Percentiles rank a stretch among this genome's conserved stretches.
These are phyloP conservation scores for Sebastes schlegelii DNA, from an alignment of 2,113 vertebrate species.

Conservation along the genomic window DNA sequence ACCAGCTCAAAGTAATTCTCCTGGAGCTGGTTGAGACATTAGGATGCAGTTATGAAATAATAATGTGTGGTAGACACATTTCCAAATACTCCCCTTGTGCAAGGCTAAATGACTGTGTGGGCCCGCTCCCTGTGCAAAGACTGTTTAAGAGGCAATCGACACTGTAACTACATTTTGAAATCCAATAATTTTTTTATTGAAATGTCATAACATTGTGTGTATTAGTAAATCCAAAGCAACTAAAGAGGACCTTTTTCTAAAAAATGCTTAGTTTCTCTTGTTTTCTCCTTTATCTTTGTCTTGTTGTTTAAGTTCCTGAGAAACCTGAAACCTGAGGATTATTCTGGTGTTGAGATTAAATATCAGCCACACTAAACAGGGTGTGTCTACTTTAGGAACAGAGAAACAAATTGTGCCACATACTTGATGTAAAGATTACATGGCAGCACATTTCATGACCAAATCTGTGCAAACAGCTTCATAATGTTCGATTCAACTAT, in stretches of 20 bases:
- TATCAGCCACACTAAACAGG: constrained; percentile 52
- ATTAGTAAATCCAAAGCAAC: background rate
- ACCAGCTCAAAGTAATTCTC: constrained; percentile 19
- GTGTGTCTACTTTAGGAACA: constrained; percentile 39
- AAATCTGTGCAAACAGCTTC: background rate
- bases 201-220: background rate
- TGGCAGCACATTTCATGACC: background rate
- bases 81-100: constrained; percentile 16
- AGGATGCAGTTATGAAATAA: constrained; percentile 52
- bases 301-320: background rate
- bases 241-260: background rate
- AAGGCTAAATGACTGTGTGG: background rate
- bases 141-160: background rate
- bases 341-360: constrained; percentile 31
- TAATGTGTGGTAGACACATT: constrained; percentile 57
- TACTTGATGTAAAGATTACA: constrained; percentile 41
- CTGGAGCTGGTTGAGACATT: constrained; percentile 8
- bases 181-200: background rate
- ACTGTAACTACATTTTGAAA: background rate
- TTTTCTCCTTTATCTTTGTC: background rate
- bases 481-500: background rate
- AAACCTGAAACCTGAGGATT: background rate
- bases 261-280: background rate
- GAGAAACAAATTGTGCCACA: constrained; percentile 52
- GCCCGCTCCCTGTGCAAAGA: constrained; percentile 20